Evolutionary conservation across 2,888 invertebrate species (phyloP).

Genomic region (Spodoptera littoralis): DNA sequence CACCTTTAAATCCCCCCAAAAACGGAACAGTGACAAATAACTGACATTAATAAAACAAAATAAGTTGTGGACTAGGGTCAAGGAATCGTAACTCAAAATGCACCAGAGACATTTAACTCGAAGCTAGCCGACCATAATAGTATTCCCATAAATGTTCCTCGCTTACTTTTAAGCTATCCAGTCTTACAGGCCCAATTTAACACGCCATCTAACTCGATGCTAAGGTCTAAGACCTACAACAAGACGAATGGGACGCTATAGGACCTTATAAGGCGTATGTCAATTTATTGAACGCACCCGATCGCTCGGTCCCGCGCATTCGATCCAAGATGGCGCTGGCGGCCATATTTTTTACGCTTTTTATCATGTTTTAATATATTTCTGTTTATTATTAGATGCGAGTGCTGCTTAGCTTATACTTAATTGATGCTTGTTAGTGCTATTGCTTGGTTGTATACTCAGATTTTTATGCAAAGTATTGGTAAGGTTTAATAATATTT

Average conservation of each 20-base stretch:
- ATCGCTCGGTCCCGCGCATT: slow-evolving; percentile 76
- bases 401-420: slow-evolving; percentile 30
- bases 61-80: background rate
- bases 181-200: slow-evolving; percentile 71
- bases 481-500: too few species aligned
- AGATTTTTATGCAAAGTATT: too few species aligned
- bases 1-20: too few species aligned
- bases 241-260: slow-evolving; percentile 74
- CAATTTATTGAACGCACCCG: slow-evolving; percentile 83
- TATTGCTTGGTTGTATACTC: slow-evolving; percentile 10
- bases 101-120: slow-evolving; percentile 37
- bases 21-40: too few species aligned
- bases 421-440: slow-evolving; percentile 28
- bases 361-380: slow-evolving; percentile 73
- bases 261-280: slow-evolving; percentile 82
- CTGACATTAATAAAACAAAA: too few species aligned
- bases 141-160: slow-evolving; percentile 37
- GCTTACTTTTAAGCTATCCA: slow-evolving; percentile 65
- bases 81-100: slow-evolving; percentile 7
- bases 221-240: slow-evolving; percentile 71
- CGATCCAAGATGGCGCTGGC: slow-evolving; percentile 73
- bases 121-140: slow-evolving; percentile 29
- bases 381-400: slow-evolving; percentile 67
- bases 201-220: slow-evolving; percentile 70
- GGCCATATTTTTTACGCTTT: slow-evolving; percentile 68